phyloP scores from a whole-genome alignment of 2,797 vertebrate genomes.

The Pteronotus mesoamericanus region DNA sequence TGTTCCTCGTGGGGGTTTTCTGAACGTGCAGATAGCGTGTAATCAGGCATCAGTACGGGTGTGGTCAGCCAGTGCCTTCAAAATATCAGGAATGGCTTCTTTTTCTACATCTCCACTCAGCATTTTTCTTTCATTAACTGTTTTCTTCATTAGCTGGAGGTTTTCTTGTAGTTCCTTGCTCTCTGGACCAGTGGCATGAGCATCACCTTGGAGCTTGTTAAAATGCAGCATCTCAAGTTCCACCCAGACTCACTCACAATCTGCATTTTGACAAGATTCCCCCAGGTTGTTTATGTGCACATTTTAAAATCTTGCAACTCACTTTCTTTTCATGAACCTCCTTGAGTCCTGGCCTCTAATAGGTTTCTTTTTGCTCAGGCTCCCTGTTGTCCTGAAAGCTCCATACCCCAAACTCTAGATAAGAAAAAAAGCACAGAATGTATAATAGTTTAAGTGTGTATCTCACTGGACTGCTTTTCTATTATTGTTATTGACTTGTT shows the following conservation, averaged over 20 bases:
- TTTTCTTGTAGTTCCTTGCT: background rate
- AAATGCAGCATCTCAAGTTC: background rate
- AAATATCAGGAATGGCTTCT: background rate
- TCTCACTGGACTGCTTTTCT: background rate
- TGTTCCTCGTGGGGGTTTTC: background rate
- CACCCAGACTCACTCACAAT: background rate
- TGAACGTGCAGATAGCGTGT: background rate
- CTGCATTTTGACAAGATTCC: background rate
- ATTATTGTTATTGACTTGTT: background rate
- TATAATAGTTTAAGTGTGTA: background rate
- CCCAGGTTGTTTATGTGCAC: background rate
- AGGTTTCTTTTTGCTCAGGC: background rate
- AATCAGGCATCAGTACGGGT: background rate
- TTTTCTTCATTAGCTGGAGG: background rate
- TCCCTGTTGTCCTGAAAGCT: background rate
- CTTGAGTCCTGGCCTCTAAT: background rate
- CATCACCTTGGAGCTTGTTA: background rate
- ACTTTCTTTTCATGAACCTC: background rate
- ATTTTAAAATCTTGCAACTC: background rate
- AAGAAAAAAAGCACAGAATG: background rate
- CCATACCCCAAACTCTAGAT: background rate
- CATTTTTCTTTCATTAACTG: background rate
- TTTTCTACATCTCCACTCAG: background rate
- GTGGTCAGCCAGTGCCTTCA: background rate
- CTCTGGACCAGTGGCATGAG: background rate